A percentile compares a stretch with the other conserved stretches of the same genome.
These are phyloP conservation scores for Meiosimyza decipiens DNA, from an alignment of 2,888 invertebrate genomes.

Conservation along the genomic window DNA sequence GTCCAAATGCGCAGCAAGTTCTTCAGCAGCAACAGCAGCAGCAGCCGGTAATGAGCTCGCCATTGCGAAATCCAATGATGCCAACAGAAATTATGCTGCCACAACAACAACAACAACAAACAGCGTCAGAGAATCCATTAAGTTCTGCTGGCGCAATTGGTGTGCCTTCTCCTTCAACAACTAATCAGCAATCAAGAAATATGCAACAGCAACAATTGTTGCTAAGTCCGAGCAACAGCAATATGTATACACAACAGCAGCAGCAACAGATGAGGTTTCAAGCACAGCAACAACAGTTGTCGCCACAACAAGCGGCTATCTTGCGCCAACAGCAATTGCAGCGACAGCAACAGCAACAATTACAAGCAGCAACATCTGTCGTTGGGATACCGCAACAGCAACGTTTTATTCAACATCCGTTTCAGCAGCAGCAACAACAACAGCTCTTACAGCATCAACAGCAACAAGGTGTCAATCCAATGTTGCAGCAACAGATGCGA, in stretches of 20 bases:
- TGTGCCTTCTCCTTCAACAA: constrained; percentile 54
- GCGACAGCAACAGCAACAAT: constrained; percentile 47
- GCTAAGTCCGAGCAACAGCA: constrained; percentile 56
- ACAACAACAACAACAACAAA: constrained; percentile 43
- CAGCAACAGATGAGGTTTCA: constrained; percentile 45
- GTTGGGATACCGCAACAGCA: constrained; percentile 37
- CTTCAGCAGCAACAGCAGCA: constrained; percentile 44
- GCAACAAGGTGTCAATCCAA: constrained; percentile 59
- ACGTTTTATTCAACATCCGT: constrained; percentile 37
- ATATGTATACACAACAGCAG: constrained; percentile 53
- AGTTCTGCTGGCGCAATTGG: constrained; percentile 47
- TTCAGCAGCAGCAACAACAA: constrained; percentile 45
- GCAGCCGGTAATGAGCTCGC: constrained; percentile 54
- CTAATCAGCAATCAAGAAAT: constrained; percentile 48
- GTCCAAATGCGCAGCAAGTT: constrained; percentile 37
- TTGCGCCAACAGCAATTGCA: constrained; percentile 50
- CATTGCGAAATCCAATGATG: constrained; percentile 57
- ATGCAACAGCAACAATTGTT: constrained; percentile 53
- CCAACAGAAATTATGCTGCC: constrained; percentile 53
- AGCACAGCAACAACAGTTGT: constrained; percentile 54
- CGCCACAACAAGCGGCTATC: constrained; percentile 46
- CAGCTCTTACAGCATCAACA: constrained; percentile 45
- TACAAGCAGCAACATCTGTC: constrained; percentile 35
- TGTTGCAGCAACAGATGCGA: constrained; percentile 50
- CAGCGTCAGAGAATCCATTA: constrained; percentile 41